These are phyloP conservation scores for Myripristis jacobus DNA, from an alignment of 2,797 vertebrate genomes.

Conservation along the genomic window DNA sequence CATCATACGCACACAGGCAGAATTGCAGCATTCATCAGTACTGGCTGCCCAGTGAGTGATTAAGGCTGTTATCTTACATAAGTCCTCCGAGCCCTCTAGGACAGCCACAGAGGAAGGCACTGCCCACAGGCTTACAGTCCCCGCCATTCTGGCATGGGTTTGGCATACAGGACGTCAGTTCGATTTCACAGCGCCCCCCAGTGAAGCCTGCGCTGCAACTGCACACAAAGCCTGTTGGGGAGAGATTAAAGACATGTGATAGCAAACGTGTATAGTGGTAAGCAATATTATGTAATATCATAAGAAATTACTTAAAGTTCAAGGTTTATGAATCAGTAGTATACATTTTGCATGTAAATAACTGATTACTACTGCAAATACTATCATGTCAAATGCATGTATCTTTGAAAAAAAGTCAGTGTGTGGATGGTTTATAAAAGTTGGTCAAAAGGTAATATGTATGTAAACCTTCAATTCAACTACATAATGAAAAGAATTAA, in stretches of 20 bases:
- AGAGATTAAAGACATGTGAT: conserved; percentile 20
- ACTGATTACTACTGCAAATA: background rate
- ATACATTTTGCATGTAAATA: too few species aligned
- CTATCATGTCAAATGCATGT: too few species aligned
- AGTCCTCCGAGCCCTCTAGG: conserved; percentile 89
- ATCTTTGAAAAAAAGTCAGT: too few species aligned
- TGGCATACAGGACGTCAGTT: conserved; percentile 92
- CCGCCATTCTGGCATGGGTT: conserved; percentile 94
- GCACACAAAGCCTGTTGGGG: conserved; percentile 88
- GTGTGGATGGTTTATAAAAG: too few species aligned
- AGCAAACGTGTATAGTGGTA: background rate
- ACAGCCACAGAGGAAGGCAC: conserved; percentile 91
- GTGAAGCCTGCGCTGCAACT: conserved; percentile 92
- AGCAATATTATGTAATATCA: too few species aligned
- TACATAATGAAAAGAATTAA: too few species aligned
- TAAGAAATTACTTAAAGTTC: too few species aligned
- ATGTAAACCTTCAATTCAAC: background rate
- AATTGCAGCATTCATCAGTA: conserved; percentile 10
- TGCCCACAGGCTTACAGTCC: conserved; percentile 89
- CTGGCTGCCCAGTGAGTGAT: conserved; percentile 16
- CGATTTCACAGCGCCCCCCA: conserved; percentile 91
- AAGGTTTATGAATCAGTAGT: too few species aligned
- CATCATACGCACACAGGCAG: conserved; percentile 17
- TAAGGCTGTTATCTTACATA: conserved; percentile 85
- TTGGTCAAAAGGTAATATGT: background rate